Evolutionary conservation across 2,888 invertebrate species (phyloP), one percentile per base, ranked within the genome.

Genomic region (Athalia circularis): DNA sequence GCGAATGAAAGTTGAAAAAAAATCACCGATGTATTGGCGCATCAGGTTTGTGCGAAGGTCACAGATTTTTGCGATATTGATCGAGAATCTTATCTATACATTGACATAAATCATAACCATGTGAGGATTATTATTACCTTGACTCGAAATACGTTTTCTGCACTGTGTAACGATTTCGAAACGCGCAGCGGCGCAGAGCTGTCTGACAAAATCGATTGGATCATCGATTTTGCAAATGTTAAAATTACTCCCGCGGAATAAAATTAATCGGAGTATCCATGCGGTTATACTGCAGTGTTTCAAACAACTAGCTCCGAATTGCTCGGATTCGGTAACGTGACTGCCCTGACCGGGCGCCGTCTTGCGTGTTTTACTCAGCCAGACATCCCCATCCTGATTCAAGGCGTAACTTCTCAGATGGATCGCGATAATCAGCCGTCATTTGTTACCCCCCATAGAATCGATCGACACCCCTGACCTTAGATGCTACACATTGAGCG

Each of bases 321-420:
- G 57, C 11, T 57, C 43, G 43, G 57, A 54, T 29, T 70, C 57
- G 43, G 70, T 70, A 52, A 54, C 70, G 70, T 70, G 70, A 70
- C 70, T 70, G 70, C 11, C 70, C 54, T 70, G 70, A 70, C 7
- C 29, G 50, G 11, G 13, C 52, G 43, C 45, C 57, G 70, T 70
- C 45, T 70, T 70, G 5, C 70, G 67, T 67, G 67, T 50, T 50
- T 70, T 45, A 57, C 57, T 70, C 43, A 11, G 54, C 52, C 11
- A 54, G 54, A 48, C 43, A 62, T 47, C 45, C 64, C 45, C 45
- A n/a, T 43, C 45, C 64, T n/a, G 43, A 64, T 45, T 64, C 64
- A 45, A 3, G 64, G 43, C n/a, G 64, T 50, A 29, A 67, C 48
- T 9, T 47, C 13, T 67, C 50, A 7, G 50, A 67, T 67, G 50